Percentiles rank a stretch among this genome's conserved stretches.
These are phyloP conservation scores for Tipula vernalis DNA, from an alignment of 2,888 invertebrate genomes.

Conservation along the genomic window DNA sequence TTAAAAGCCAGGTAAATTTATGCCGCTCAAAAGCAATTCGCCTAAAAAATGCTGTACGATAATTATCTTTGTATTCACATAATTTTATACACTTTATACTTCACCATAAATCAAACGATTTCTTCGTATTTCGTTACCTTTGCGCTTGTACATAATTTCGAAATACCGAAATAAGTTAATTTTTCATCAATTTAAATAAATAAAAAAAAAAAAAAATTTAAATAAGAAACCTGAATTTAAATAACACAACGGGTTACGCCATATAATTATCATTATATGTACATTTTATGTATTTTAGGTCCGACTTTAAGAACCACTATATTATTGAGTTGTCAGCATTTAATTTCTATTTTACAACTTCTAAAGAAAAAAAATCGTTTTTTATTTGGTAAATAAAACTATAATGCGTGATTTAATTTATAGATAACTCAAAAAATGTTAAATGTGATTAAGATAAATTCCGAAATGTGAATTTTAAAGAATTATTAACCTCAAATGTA, in stretches of 20 bases:
- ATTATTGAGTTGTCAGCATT: background rate
- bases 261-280: background rate
- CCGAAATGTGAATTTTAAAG: background rate
- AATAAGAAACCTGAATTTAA: background rate
- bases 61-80: background rate
- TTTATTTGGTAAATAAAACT: background rate
- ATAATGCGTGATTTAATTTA: background rate
- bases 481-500: background rate
- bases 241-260: background rate
- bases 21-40: no score
- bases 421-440: background rate
- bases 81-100: no score
- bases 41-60: no score
- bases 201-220: background rate
- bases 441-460: background rate
- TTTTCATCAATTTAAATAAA: background rate
- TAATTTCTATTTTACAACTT: background rate
- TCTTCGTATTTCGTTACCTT: background rate
- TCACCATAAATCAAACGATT: background rate
- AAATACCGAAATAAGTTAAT: background rate
- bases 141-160: background rate
- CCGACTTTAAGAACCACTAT: background rate
- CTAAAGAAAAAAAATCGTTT: background rate
- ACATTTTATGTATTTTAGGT: background rate
- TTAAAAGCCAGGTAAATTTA: no score